Conservation (phyloP, 2,797 vertebrate species). For the Odontamblyopus lacepedii region DNA sequence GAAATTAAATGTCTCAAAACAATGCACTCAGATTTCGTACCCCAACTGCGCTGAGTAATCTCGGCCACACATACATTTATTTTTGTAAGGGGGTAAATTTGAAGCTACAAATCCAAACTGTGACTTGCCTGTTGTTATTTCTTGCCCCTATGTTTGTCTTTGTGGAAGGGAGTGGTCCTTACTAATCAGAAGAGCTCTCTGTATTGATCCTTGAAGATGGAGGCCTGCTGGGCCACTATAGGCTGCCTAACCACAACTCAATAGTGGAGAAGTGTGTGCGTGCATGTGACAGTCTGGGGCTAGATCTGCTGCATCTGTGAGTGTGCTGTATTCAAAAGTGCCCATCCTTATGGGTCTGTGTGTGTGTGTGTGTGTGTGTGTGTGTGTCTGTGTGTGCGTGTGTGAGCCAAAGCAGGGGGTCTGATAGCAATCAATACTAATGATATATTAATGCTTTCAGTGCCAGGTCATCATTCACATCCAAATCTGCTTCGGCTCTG, state of each 20-base stretch:
- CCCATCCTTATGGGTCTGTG: slow-evolving; percentile 29
- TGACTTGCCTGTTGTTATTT: slow-evolving; percentile 3
- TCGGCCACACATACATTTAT: slow-evolving; percentile 1
- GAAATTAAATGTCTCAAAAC: not conserved
- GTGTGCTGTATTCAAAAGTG: slow-evolving; percentile 28
- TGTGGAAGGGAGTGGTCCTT: slow-evolving; percentile 44
- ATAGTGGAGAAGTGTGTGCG: slow-evolving; percentile 46
- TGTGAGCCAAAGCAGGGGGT: slow-evolving; percentile 50
- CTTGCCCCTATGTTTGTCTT: slow-evolving; percentile 26
- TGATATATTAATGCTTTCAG: slow-evolving; percentile 93
- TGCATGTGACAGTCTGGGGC: slow-evolving; percentile 25
- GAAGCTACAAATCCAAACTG: slow-evolving; percentile 11
- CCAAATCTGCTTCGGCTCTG: slow-evolving; percentile 61
- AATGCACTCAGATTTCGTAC: not conserved
- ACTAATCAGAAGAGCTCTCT: slow-evolving; percentile 55
- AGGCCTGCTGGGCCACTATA: slow-evolving; percentile 49
- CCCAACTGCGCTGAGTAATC: not conserved
- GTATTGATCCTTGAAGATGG: slow-evolving; percentile 66
- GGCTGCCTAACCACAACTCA: slow-evolving; percentile 68
- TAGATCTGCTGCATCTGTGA: slow-evolving; percentile 52
- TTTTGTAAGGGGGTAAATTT: slow-evolving; percentile 6
- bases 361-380: slow-evolving; percentile 12
- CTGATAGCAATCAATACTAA: slow-evolving; percentile 89
- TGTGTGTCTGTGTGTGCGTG: not conserved
- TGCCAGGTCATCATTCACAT: slow-evolving; percentile 78